Percentiles rank a stretch among this genome's conserved stretches.
phyloP scores from a whole-genome alignment of 2,888 invertebrate species.

The Drosophila kuntzei region DNA sequence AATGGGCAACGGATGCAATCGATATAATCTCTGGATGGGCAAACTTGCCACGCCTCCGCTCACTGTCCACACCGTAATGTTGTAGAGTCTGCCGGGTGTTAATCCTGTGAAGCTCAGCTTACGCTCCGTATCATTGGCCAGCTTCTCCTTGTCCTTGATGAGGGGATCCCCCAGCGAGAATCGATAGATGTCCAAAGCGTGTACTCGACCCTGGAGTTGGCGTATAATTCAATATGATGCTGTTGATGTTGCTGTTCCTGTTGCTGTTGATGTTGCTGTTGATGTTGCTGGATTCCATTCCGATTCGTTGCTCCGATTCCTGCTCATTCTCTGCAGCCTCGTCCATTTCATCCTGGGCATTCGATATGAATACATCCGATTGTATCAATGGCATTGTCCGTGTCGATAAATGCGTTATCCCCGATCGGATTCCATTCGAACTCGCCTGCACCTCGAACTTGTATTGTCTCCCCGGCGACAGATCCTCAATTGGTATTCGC shows the following conservation, averaged over 20 bases:
- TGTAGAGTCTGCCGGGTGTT: constrained; percentile 94
- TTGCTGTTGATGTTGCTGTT: constrained; percentile 89
- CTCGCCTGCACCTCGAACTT: constrained; percentile 91
- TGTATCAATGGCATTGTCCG: constrained; percentile 95
- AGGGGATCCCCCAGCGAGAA: constrained; percentile 91
- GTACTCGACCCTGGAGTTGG: constrained; percentile 93
- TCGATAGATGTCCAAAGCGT: constrained; percentile 93
- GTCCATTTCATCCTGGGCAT: constrained; percentile 88
- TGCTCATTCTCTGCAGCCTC: constrained; percentile 86
- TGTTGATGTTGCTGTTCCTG: too few relatives aligned
- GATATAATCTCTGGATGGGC: constrained; percentile 93
- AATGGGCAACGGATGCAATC: constrained; percentile 94
- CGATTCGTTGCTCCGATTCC: constrained; percentile 86
- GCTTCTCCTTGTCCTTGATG: constrained; percentile 90
- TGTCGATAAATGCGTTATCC: constrained; percentile 90
- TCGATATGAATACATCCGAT: constrained; percentile 95
- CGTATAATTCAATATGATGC: constrained; percentile 90
- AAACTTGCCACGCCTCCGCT: constrained; percentile 93
- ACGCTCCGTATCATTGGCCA: constrained; percentile 90
- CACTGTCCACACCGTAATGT: constrained; percentile 97
- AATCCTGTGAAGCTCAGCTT: constrained; percentile 90
- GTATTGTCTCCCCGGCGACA: constrained; percentile 93
- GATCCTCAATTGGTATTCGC: constrained; percentile 89
- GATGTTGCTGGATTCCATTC: constrained; percentile 86
- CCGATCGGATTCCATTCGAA: constrained; percentile 92